Percentiles rank a stretch among this genome's conserved stretches.
Evolutionary conservation across 2,113 vertebrate species (phyloP).

Genomic region (Pristiophorus japonicus): DNA sequence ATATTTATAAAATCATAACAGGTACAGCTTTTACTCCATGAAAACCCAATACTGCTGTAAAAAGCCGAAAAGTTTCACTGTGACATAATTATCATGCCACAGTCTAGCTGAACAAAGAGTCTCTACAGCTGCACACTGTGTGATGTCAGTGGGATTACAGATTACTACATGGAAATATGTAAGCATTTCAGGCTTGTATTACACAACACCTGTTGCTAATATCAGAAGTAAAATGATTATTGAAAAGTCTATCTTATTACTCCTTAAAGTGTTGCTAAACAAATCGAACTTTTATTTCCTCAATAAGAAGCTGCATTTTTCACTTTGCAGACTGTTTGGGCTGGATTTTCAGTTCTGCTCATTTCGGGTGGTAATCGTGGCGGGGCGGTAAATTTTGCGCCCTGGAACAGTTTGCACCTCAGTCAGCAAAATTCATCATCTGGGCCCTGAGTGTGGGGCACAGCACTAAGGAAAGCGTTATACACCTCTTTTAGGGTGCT

Average conservation of each 20-base stretch:
- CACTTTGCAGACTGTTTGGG: background rate
- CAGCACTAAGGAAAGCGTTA: too few relatives aligned
- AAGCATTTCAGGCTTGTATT: conserved; percentile 33
- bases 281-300: conserved; percentile 11
- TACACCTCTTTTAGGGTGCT: too few relatives aligned
- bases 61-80: background rate
- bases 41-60: conserved; percentile 4
- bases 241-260: conserved; percentile 30
- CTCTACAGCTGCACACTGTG: background rate
- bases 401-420: too few relatives aligned
- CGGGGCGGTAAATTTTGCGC: too few relatives aligned
- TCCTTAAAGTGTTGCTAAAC: conserved; percentile 25
- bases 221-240: conserved; percentile 28
- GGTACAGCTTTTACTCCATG: background rate
- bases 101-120: conserved; percentile 20
- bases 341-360: too few relatives aligned
- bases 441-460: too few relatives aligned
- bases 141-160: conserved; percentile 27
- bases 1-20: conserved; percentile 13
- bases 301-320: background rate
- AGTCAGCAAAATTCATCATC: too few relatives aligned
- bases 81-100: conserved; percentile 6
- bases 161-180: conserved; percentile 26
- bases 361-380: too few relatives aligned
- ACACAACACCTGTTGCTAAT: conserved; percentile 35